A percentile compares a stretch with the other conserved stretches of the same genome.
These are phyloP conservation scores for Drosophila longiperda DNA, from an alignment of 2,888 invertebrate species.

Conservation along the genomic window DNA sequence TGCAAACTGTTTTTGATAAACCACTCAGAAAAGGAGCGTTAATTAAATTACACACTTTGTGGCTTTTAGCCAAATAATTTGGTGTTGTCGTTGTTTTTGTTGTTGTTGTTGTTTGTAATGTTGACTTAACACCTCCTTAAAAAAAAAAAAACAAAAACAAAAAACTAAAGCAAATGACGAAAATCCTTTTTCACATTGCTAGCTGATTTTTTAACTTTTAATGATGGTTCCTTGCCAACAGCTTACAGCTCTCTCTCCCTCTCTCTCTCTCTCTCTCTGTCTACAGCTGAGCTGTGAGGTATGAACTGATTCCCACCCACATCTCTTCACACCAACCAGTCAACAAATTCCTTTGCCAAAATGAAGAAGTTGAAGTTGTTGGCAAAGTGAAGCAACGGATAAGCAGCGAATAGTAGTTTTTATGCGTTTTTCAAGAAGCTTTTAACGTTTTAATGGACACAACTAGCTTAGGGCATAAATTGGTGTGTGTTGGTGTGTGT, in stretches of 20 bases:
- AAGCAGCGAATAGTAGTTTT: conserved; percentile 65
- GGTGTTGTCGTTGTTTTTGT: background rate
- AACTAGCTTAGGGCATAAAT: conserved; percentile 31
- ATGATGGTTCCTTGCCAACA: conserved; percentile 62
- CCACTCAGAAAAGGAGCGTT: background rate
- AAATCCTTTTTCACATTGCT: conserved; percentile 56
- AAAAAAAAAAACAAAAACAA: background rate
- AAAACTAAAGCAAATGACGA: conserved; percentile 2
- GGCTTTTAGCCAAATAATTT: conserved; percentile 7
- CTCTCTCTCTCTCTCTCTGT: background rate
- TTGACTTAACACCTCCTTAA: conserved; percentile 14
- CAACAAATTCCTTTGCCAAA: background rate
- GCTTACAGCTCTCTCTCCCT: conserved; percentile 33
- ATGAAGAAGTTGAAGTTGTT: conserved; percentile 10
- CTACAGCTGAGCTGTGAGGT: background rate
- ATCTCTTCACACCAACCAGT: background rate
- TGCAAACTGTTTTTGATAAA: background rate
- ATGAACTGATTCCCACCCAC: background rate
- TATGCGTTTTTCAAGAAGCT: conserved; percentile 79
- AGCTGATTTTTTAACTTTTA: conserved; percentile 76
- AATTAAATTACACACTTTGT: conserved; percentile 34
- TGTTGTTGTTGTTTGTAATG: background rate
- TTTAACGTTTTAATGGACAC: conserved; percentile 78
- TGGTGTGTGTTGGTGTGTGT: background rate
- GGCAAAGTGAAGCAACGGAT: conserved; percentile 2